Conservation (phyloP, 2,113 vertebrate genomes). For the Nycticorax nycticorax region DNA sequence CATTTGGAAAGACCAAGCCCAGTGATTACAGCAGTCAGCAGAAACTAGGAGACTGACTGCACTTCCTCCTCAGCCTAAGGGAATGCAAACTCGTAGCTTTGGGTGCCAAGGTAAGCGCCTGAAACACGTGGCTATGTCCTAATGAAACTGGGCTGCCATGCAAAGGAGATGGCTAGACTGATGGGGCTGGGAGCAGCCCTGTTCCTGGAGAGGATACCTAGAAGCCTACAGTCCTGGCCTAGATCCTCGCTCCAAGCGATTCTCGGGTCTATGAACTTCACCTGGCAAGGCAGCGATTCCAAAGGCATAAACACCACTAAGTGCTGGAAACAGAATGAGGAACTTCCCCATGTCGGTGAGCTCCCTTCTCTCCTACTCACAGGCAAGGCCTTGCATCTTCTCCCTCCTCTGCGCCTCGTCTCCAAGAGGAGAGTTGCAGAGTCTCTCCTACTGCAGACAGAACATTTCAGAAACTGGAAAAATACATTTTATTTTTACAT, state of each 20-base stretch:
- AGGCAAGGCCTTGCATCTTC: neutral
- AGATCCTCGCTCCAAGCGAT: neutral
- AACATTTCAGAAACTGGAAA: neutral
- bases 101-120: neutral
- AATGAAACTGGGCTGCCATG: neutral
- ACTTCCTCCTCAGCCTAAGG: neutral
- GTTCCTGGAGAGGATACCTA: neutral
- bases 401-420: neutral
- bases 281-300: neutral
- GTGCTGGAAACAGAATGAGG: neutral
- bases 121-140: neutral
- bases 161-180: conserved; percentile 22
- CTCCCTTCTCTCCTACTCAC: neutral
- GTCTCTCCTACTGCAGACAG: neutral
- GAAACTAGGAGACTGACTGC: neutral
- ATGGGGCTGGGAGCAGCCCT: neutral
- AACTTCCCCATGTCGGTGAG: neutral
- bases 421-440: neutral
- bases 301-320: neutral
- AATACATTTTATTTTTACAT: neutral
- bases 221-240: neutral
- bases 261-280: neutral
- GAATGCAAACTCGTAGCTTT: conserved; percentile 17
- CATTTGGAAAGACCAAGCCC: neutral
- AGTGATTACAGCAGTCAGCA: conserved; percentile 27